Conservation (phyloP, 92 coral and sea anemone species). For the Nematostella vectensis region DNA sequence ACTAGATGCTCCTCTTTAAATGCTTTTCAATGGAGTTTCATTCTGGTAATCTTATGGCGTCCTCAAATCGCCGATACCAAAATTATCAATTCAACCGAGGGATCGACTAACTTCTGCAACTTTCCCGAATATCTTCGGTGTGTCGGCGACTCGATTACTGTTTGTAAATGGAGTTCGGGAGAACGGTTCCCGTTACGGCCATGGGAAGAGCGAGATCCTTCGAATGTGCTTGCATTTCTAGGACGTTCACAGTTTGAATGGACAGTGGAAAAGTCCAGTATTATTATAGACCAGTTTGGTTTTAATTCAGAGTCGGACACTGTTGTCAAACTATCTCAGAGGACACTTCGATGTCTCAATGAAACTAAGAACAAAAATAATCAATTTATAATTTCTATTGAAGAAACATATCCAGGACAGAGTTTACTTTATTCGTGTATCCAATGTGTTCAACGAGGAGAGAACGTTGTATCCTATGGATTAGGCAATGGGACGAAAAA, state of each 20-base stretch:
- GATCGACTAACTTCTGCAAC: constrained; percentile 17
- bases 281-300: not conserved
- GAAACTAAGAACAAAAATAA: not conserved
- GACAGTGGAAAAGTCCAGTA: constrained; percentile 20
- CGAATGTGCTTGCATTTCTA: constrained; percentile 13
- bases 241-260: constrained; percentile 40
- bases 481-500: constrained; percentile 23
- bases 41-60: too few relatives aligned
- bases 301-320: not conserved
- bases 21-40: too few relatives aligned
- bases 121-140: constrained; percentile 47
- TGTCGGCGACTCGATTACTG: not conserved
- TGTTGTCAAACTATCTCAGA: not conserved
- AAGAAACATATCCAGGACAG: constrained; percentile 13
- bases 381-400: constrained; percentile 17
- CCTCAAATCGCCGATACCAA: too few relatives aligned
- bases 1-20: too few relatives aligned
- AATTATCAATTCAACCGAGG: too few relatives aligned
- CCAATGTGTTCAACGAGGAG: constrained; percentile 48
- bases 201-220: constrained; percentile 13
- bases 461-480: constrained; percentile 40
- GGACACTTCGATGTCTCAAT: not conserved
- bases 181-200: constrained; percentile 20
- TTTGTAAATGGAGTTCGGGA: constrained; percentile 45
- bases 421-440: constrained; percentile 30